phyloP scores from a whole-genome alignment of 1,140 invertebrate species.

The Chironomus tepperi region DNA sequence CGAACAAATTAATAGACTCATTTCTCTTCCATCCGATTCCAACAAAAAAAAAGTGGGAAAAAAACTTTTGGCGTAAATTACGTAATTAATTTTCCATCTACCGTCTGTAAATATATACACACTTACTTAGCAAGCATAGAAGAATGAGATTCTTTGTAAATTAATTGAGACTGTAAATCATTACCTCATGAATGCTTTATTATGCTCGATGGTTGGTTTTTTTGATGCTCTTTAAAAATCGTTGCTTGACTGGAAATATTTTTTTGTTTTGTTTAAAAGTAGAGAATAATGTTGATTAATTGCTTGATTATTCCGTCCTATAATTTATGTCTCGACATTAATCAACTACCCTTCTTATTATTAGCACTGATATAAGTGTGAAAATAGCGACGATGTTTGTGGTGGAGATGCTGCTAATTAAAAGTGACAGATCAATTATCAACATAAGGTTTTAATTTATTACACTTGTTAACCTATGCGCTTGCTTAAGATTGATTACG shows the following conservation, averaged over 20 bases:
- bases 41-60: background rate
- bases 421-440: constrained; percentile 10
- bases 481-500: background rate
- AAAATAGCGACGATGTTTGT: background rate
- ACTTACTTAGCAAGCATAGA: background rate
- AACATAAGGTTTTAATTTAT: constrained; percentile 11
- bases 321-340: constrained; percentile 1
- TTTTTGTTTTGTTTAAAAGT: background rate
- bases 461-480: background rate
- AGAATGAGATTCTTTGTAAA: constrained; percentile 11
- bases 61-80: constrained; percentile 15
- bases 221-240: background rate
- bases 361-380: background rate
- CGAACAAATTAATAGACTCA: constrained; percentile 16
- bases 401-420: background rate
- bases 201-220: background rate
- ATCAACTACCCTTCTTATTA: background rate
- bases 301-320: background rate
- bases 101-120: background rate
- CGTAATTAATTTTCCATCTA: constrained; percentile 20
- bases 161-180: constrained; percentile 16
- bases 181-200: constrained; percentile 16
- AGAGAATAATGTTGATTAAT: constrained; percentile 17
- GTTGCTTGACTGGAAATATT: too few relatives aligned
- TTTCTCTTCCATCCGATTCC: constrained; percentile 4